phyloP scores from a whole-genome alignment of 2,113 vertebrate species.

The Onychorhynchus coronatus region DNA sequence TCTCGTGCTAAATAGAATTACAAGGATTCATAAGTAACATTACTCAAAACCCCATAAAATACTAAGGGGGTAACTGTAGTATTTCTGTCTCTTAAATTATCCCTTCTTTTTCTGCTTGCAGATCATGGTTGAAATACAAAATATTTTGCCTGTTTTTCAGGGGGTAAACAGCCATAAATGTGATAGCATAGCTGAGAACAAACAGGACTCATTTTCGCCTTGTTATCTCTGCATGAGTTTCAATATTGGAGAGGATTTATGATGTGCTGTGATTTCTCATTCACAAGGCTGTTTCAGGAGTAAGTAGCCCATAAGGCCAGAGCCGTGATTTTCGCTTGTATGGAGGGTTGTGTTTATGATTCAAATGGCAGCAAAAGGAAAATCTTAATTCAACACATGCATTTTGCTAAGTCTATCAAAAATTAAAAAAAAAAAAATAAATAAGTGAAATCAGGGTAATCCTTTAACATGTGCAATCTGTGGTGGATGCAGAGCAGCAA shows the following conservation, averaged over 20 bases:
- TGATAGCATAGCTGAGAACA: constrained; percentile 23
- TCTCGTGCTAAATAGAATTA: background rate
- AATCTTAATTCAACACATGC: background rate
- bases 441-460: background rate
- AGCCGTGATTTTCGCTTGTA: background rate
- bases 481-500: background rate
- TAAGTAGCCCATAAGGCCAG: background rate
- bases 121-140: background rate
- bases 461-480: background rate
- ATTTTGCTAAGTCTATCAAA: background rate
- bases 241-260: background rate
- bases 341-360: background rate
- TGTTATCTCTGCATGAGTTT: background rate
- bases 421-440: background rate
- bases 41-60: background rate
- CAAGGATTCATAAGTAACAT: background rate
- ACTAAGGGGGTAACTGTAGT: background rate
- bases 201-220: background rate
- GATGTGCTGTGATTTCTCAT: background rate
- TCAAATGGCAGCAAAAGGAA: background rate
- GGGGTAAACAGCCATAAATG: background rate
- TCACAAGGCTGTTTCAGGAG: background rate
- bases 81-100: background rate
- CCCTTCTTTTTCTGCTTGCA: background rate
- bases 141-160: background rate